Percentiles rank a stretch among this genome's conserved stretches.
These are phyloP conservation scores for Oopsacas minuta DNA, from an alignment of 37 sponge, comb jelly and placozoan genomes.

Conservation along the genomic window DNA sequence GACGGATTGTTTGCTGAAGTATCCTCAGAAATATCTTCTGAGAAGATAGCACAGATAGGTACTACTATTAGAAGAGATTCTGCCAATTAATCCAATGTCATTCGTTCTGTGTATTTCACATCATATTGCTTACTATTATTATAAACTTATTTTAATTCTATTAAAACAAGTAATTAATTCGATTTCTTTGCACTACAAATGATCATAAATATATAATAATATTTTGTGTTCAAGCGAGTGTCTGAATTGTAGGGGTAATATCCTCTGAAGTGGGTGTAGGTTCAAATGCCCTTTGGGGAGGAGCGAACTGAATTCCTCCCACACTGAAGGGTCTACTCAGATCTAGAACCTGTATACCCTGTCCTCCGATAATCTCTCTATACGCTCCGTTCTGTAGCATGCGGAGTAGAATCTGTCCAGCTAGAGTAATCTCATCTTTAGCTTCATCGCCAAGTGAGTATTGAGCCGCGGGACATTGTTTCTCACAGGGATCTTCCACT, in stretches of 20 bases:
- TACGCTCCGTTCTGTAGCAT: conserved; percentile 68
- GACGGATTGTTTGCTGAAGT: conserved; percentile 6
- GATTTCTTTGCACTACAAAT: too few relatives aligned
- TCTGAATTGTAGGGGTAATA: too few relatives aligned
- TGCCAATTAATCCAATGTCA: background rate
- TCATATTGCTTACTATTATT: too few relatives aligned
- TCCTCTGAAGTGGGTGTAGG: background rate
- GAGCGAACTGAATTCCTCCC: conserved; percentile 1
- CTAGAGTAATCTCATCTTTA: conserved; percentile 66
- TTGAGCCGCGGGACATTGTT: background rate
- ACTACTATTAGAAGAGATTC: background rate
- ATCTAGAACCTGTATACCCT: conserved; percentile 20
- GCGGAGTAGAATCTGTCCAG: conserved; percentile 62
- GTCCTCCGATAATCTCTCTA: conserved; percentile 48
- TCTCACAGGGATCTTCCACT: conserved; percentile 86
- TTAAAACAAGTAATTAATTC: too few relatives aligned
- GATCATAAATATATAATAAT: too few relatives aligned
- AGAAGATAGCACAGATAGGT: background rate
- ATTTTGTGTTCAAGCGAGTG: too few relatives aligned
- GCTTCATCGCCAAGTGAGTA: background rate
- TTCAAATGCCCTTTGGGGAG: background rate
- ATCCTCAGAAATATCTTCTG: background rate
- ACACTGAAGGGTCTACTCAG: background rate
- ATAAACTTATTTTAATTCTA: too few relatives aligned
- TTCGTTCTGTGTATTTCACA: background rate